Percentiles rank a stretch among this genome's conserved stretches.
These are phyloP conservation scores for Edolisoma coerulescens DNA, from an alignment of 2,113 vertebrate species.

Conservation along the genomic window DNA sequence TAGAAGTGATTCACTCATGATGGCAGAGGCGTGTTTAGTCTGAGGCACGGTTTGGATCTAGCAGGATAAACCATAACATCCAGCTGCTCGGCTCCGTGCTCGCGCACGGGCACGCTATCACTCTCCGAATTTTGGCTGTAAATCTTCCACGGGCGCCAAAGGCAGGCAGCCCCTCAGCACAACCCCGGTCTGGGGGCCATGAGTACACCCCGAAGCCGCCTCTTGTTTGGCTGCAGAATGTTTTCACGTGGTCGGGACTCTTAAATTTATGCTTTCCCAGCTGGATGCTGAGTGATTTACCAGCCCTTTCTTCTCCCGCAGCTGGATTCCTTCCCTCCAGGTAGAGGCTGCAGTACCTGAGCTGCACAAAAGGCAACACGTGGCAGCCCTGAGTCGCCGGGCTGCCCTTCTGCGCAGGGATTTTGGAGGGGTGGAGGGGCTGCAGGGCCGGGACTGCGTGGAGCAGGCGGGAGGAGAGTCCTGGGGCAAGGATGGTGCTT, in stretches of 20 bases:
- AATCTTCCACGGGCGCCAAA: background rate
- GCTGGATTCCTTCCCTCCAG: conserved; percentile 2
- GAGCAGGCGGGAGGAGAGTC: background rate
- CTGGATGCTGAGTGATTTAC: background rate
- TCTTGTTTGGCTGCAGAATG: background rate
- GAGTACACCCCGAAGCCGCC: background rate
- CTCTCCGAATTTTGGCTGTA: background rate
- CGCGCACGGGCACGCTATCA: rapidly evolving
- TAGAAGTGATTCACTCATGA: conserved; percentile 24
- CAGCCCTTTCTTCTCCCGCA: background rate
- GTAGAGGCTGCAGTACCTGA: background rate
- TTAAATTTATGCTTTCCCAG: background rate
- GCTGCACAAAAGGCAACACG: conserved; percentile 10
- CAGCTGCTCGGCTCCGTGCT: background rate
- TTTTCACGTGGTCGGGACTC: background rate
- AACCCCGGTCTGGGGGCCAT: background rate
- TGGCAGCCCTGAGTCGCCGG: background rate
- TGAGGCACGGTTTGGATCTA: background rate
- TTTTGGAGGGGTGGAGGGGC: background rate
- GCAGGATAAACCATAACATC: background rate
- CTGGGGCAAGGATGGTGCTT: background rate
- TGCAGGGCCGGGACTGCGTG: background rate
- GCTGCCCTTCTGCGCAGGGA: background rate
- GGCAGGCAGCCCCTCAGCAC: background rate
- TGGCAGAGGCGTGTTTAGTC: conserved; percentile 24